These are phyloP conservation scores for Oryctolagus cuniculus DNA, from an alignment of 2,113 vertebrate species.

Conservation along the genomic window mOryCun1.1 NC_091450.1:15652501-15653000, in stretches of 20 bases:
- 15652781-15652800: background rate
- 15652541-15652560: conserved; percentile 97
- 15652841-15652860: conserved; percentile 97
- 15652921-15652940: background rate
- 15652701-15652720: background rate
- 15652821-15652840: conserved; percentile 84
- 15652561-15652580: conserved; percentile 94
- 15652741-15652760: background rate
- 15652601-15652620: background rate
- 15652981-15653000: background rate
- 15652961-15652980: background rate
- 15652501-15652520: background rate
- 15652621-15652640: background rate
- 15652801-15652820: background rate
- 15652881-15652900: conserved; percentile 94
- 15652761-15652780: background rate
- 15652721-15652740: background rate
- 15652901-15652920: conserved; percentile 95
- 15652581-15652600: conserved; percentile 63
- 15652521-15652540: conserved; percentile 81
- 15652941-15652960: background rate
- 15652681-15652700: background rate
- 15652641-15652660: rapidly evolving
- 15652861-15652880: conserved; percentile 96
- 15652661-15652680: background rate